Percentiles rank a stretch among this genome's conserved stretches.
Evolutionary conservation across 2,113 vertebrate species (phyloP).

Genomic region (Carettochelys insculpta): DNA sequence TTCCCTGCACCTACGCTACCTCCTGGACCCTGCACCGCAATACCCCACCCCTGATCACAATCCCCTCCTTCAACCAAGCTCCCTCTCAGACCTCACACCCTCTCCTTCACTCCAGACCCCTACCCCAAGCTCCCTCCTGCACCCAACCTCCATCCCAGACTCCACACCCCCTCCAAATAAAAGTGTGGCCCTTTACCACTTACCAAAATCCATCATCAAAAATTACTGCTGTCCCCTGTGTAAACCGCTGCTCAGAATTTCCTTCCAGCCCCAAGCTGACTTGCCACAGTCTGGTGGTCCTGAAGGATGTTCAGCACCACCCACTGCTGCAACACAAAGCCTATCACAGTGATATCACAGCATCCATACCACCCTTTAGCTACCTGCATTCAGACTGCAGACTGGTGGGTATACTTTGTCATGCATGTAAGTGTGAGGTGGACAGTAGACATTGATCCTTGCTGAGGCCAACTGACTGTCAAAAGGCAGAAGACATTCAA

Average conservation of each 20-base stretch:
- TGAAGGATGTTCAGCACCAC: slow-evolving; percentile 16
- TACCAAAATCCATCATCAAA: no score
- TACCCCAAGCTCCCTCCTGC: no score
- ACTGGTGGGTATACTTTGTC: slow-evolving; percentile 42
- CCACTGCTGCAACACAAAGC: neutral
- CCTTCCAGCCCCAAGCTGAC: slow-evolving; percentile 45
- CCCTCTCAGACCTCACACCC: no score
- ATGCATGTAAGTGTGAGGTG: neutral
- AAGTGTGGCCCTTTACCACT: no score
- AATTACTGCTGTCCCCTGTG: no score
- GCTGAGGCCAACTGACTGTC: slow-evolving; percentile 49
- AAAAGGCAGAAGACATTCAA: slow-evolving; percentile 41
- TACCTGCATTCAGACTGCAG: slow-evolving; percentile 13
- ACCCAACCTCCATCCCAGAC: no score
- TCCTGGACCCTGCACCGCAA: no score
- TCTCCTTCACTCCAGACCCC: no score
- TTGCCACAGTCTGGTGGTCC: slow-evolving; percentile 18
- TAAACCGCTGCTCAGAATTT: neutral
- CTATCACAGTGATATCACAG: neutral
- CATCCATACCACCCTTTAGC: slow-evolving; percentile 49
- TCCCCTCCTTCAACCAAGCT: no score
- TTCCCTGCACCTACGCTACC: no score
- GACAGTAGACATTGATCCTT: slow-evolving; percentile 5
- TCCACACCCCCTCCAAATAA: no score
- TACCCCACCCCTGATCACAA: no score